Conservation (phyloP, 1,140 invertebrate genomes). For the Oreohelix idahoensis region DNA sequence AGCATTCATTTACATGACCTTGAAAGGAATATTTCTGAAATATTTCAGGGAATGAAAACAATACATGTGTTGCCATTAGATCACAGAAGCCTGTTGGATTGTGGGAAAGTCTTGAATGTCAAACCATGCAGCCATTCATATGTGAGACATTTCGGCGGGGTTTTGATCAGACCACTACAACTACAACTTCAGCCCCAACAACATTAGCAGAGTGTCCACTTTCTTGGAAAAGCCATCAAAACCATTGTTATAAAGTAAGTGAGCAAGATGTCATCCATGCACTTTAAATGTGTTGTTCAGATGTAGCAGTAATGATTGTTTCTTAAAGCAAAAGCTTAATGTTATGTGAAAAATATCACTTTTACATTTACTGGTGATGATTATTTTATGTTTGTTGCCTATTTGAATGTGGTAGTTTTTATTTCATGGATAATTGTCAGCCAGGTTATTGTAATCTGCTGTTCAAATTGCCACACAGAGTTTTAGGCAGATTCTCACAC, state of each 20-base stretch:
- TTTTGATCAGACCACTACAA: constrained; percentile 46
- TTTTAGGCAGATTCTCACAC: too few species aligned
- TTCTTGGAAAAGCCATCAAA: constrained; percentile 48
- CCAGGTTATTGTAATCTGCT: too few species aligned
- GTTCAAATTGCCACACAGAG: too few species aligned
- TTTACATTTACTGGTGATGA: too few species aligned
- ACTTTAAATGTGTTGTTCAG: too few species aligned
- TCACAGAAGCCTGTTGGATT: constrained; percentile 54
- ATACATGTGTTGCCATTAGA: constrained; percentile 57
- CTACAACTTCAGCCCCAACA: constrained; percentile 49
- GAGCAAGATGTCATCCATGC: background rate
- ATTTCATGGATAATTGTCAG: too few species aligned
- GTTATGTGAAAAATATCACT: too few species aligned
- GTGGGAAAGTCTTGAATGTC: constrained; percentile 58
- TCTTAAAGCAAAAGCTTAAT: too few species aligned
- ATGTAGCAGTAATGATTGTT: too few species aligned
- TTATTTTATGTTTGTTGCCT: too few species aligned
- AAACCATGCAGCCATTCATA: constrained; percentile 42
- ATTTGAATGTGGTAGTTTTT: too few species aligned
- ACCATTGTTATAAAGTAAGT: constrained; percentile 61
- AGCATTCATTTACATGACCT: background rate
- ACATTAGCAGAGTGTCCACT: constrained; percentile 46
- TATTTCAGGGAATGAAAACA: constrained; percentile 51
- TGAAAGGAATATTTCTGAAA: background rate
- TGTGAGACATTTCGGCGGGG: constrained; percentile 57